Conservation (phyloP, 2,113 vertebrate genomes). For the Phodopus roborovskii region DNA sequence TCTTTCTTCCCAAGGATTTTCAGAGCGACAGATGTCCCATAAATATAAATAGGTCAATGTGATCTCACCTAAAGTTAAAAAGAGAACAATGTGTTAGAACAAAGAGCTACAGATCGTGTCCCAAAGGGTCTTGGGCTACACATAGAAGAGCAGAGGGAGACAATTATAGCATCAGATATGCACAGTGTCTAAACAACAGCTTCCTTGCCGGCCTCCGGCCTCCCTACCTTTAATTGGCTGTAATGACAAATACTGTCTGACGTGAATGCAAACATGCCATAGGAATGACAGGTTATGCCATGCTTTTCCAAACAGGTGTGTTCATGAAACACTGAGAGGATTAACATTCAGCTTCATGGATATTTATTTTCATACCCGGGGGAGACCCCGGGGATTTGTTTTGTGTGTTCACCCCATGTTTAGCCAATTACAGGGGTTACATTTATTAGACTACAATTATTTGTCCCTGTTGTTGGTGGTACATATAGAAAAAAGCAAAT, state of each 20-base stretch:
- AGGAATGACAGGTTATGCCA: constrained; percentile 49
- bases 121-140: neutral
- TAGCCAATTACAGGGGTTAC: constrained; percentile 32
- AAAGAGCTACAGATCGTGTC: neutral
- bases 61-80: constrained; percentile 64
- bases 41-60: constrained; percentile 58
- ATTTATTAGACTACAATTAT: neutral
- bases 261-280: constrained; percentile 45
- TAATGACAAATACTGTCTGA: constrained; percentile 37
- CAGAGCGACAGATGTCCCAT: constrained; percentile 46
- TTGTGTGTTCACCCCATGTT: neutral
- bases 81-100: constrained; percentile 50
- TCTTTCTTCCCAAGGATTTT: constrained; percentile 57
- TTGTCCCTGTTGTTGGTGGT: neutral
- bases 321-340: neutral
- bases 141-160: constrained; percentile 15
- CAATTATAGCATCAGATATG: constrained; percentile 1
- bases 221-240: neutral
- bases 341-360: neutral
- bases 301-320: constrained; percentile 50
- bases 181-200: neutral
- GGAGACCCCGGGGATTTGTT: neutral
- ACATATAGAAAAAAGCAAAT: constrained; percentile 16
- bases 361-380: constrained; percentile 21
- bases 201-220: neutral